Conservation (phyloP, 2,797 vertebrate species). For the Sebastes cheni region DNA sequence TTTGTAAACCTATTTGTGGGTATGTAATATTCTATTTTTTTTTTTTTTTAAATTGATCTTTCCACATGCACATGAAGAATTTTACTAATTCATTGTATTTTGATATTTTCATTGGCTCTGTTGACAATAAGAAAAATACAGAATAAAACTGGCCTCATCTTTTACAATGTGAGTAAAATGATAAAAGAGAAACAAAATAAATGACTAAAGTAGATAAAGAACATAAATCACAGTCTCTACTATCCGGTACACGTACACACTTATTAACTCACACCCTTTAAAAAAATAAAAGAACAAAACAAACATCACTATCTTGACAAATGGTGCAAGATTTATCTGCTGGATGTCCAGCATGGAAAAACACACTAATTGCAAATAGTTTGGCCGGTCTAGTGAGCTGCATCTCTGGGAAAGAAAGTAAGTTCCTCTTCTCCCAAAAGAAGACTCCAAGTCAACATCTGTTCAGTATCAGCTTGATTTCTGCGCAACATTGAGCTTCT, state of each 20-base stretch:
- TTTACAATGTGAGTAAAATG: not conserved
- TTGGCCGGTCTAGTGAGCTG: conserved; percentile 32
- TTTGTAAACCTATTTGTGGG: not conserved
- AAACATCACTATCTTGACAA: conserved; percentile 3
- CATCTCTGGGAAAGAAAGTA: conserved; percentile 32
- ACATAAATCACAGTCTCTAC: not conserved
- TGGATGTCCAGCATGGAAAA: conserved; percentile 39
- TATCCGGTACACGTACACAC: not conserved
- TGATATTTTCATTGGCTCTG: not conserved
- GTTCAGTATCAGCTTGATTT: conserved; percentile 69
- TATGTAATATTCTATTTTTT: too few species aligned
- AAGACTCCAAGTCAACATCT: conserved; percentile 73
- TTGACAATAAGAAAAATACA: not conserved
- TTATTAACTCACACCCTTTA: not conserved
- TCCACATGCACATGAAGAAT: not conserved
- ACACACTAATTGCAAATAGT: conserved; percentile 33
- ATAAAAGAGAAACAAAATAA: not conserved
- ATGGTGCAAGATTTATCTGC: conserved; percentile 21
- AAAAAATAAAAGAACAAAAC: not conserved
- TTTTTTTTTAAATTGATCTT: not conserved
- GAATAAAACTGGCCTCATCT: not conserved
- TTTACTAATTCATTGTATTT: not conserved
- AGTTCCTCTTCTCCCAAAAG: conserved; percentile 38
- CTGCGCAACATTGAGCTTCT: conserved; percentile 50
- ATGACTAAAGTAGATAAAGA: not conserved